Base-by-base conservation (phyloP, 2,888 invertebrate species). In the Hermaeophaga mercurialis region DNA sequence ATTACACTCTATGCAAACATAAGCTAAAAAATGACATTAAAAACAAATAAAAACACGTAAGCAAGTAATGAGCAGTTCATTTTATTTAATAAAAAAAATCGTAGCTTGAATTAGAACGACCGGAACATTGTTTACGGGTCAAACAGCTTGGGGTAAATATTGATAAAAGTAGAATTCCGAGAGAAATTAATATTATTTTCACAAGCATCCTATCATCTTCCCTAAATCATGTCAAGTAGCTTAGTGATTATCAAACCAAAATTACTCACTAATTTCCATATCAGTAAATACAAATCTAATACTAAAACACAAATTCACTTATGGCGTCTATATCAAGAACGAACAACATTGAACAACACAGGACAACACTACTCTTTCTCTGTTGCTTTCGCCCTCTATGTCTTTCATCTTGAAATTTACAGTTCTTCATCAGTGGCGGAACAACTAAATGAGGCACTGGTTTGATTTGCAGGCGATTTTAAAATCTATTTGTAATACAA, bases 141-240 rank as follows among this genome's bases (percentile, higher is more conserved):
- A 60, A 68, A 69, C 72, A 73, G 72, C 72, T 73, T 73, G 72
- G 71, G 72, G 69, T 67, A 69, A 36, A 26, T 31, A 56, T 33
- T 56, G 18, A 15, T 26, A 18, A 12, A 15, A 8, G 49, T 44
- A 49, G 65, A 64, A 65, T 57, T 58, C 53, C 48, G 47, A 49
- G 49, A 53, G 60, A 56, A 54, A 46, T 15, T n/a, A 17, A 49
- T 31, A 38, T 15, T 15, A 22, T 34, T 31, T 22, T 38, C 14
- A 9, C 5, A 12, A 38, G 34, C 4, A 9, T 39, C 12, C 17
- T 34, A 33, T 17, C n/a, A 31, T 3, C 12, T 4, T 31, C 31
- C 12, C 3, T 31, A n/a, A 39, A 39, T 19, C 19, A 19, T n/a
- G n/a, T n/a, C n/a, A n/a, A n/a, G n/a, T n/a, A n/a, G n/a, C n/a